Evolutionary conservation across 2,113 vertebrate genomes (phyloP).

Genomic region (Mobula birostris): DNA sequence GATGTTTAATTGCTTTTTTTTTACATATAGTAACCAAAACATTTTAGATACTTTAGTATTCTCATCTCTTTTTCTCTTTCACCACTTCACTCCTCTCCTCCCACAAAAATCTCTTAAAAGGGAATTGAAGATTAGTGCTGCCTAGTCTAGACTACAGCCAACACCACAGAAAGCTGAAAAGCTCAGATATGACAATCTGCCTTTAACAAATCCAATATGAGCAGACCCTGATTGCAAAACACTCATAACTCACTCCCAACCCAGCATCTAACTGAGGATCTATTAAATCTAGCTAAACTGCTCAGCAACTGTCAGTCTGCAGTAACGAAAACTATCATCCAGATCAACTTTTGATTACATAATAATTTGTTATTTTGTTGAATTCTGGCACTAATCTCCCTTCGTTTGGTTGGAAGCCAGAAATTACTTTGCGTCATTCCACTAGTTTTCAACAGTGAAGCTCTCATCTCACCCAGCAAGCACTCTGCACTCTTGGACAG

Average conservation of each 20-base stretch:
- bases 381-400: slow-evolving; percentile 72
- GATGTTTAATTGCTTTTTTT: background rate
- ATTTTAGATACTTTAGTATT: slow-evolving; percentile 2
- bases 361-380: slow-evolving; percentile 78
- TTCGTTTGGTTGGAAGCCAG: slow-evolving; percentile 70
- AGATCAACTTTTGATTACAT: slow-evolving; percentile 63
- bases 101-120: background rate
- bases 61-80: slow-evolving; percentile 3
- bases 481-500: slow-evolving; percentile 64
- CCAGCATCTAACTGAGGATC: slow-evolving; percentile 22
- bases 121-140: background rate
- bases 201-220: slow-evolving; percentile 51
- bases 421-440: slow-evolving; percentile 71
- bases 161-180: slow-evolving; percentile 51
- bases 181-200: slow-evolving; percentile 53
- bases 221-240: slow-evolving; percentile 46
- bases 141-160: slow-evolving; percentile 51
- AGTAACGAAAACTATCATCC: slow-evolving; percentile 30
- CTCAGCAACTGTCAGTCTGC: slow-evolving; percentile 18
- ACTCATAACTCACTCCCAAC: background rate
- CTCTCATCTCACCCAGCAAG: slow-evolving; percentile 68
- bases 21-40: background rate
- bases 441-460: slow-evolving; percentile 66
- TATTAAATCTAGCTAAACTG: slow-evolving; percentile 12
- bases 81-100: background rate